phyloP scores from a whole-genome alignment of 2,888 invertebrate genomes.

The Protophormia terraenovae region DNA sequence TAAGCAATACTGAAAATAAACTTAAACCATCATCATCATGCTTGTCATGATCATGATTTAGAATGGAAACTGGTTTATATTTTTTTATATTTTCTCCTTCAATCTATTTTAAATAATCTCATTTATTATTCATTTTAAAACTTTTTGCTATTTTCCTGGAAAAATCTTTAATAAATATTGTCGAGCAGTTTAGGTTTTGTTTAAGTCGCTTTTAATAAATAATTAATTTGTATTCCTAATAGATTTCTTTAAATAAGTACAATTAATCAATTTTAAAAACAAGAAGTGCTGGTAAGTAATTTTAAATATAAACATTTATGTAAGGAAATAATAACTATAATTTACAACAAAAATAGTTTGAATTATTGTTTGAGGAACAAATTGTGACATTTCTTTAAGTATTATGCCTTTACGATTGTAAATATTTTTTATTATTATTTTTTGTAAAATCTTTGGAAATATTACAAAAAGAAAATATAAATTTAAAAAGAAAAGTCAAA shows the following conservation, averaged over 20 bases:
- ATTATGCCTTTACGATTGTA: too few species aligned
- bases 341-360: too few species aligned
- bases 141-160: slow-evolving; percentile 23
- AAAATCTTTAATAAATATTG: neutral
- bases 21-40: neutral
- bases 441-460: too few species aligned
- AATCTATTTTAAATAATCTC: slow-evolving; percentile 55
- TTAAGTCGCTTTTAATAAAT: neutral
- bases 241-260: neutral
- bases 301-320: too few species aligned
- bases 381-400: too few species aligned
- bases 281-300: neutral
- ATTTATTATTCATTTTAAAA: slow-evolving; percentile 5
- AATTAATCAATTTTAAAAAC: neutral
- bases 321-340: too few species aligned
- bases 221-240: neutral
- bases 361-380: too few species aligned
- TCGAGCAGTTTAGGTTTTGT: neutral
- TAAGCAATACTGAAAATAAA: neutral
- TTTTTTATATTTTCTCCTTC: neutral
- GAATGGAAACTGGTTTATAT: slow-evolving; percentile 36
- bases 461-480: too few species aligned
- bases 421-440: too few species aligned
- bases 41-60: slow-evolving; percentile 52
- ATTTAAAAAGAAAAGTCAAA: too few species aligned